phyloP scores from a whole-genome alignment of 2,888 invertebrate species.

The Lycia hirtaria region DNA sequence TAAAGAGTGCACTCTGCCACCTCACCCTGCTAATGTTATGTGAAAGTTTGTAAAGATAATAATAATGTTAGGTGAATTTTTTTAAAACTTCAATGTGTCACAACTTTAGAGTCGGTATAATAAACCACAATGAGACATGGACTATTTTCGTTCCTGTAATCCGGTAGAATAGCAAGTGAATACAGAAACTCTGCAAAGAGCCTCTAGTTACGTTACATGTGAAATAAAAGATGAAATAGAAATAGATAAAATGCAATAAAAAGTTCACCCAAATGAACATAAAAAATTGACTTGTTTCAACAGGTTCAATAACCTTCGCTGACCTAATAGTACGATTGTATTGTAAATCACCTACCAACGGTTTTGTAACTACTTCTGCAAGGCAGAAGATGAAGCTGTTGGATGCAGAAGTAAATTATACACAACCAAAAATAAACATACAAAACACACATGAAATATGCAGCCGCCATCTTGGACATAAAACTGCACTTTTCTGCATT shows the following conservation, averaged over 20 bases:
- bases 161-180: too few species aligned
- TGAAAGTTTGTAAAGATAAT: too few species aligned
- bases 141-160: too few species aligned
- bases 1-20: too few species aligned
- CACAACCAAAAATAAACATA: conserved; percentile 56
- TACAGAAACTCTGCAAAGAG: too few species aligned
- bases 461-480: conserved; percentile 73
- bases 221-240: too few species aligned
- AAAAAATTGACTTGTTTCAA: conserved; percentile 59
- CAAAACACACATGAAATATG: conserved; percentile 49
- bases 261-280: neutral
- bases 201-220: too few species aligned
- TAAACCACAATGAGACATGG: too few species aligned
- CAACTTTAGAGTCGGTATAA: too few species aligned
- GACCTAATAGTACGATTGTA: conserved; percentile 43
- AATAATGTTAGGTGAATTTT: too few species aligned
- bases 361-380: neutral
- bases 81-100: too few species aligned
- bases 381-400: conserved; percentile 30
- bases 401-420: conserved; percentile 33
- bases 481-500: conserved; percentile 36
- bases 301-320: conserved; percentile 68
- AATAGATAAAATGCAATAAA: neutral
- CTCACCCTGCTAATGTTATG: too few species aligned
- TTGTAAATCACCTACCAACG: conserved; percentile 24